Conservation (phyloP, 2,888 invertebrate genomes). For the Metallyticus violacea region DNA sequence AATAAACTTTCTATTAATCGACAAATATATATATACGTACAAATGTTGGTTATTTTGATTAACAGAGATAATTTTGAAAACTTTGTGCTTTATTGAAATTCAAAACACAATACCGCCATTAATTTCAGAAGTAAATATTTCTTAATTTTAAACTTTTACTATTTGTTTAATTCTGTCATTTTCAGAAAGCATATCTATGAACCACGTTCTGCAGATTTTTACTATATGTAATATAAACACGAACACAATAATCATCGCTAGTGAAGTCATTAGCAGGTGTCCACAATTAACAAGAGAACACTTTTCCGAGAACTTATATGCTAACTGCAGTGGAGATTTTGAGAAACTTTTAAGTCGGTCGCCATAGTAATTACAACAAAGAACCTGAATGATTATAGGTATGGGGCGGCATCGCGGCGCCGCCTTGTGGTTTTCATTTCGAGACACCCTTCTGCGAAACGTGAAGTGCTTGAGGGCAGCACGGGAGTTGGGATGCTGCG, state of each 20-base stretch:
- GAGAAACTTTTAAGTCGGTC: neutral
- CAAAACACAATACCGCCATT: too few species aligned
- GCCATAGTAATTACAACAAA: neutral
- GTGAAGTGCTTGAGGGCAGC: neutral
- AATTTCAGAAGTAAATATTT: too few species aligned
- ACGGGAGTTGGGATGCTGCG: neutral
- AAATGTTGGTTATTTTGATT: too few species aligned
- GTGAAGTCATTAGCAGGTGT: neutral
- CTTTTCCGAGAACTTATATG: neutral
- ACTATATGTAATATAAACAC: neutral
- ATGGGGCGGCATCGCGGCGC: neutral
- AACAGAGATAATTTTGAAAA: too few species aligned
- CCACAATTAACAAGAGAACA: neutral
- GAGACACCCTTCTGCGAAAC: neutral
- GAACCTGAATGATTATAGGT: neutral
- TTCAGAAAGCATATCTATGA: too few species aligned
- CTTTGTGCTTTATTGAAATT: too few species aligned
- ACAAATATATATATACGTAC: too few species aligned
- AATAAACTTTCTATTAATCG: too few species aligned
- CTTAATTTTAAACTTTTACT: too few species aligned
- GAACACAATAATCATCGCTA: neutral
- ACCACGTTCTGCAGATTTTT: too few species aligned
- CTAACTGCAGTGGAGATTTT: neutral
- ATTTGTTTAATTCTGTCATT: too few species aligned
- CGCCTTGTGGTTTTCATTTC: neutral